Base-by-base conservation (phyloP, 2,888 invertebrate species). In the Heliconius sara region DNA sequence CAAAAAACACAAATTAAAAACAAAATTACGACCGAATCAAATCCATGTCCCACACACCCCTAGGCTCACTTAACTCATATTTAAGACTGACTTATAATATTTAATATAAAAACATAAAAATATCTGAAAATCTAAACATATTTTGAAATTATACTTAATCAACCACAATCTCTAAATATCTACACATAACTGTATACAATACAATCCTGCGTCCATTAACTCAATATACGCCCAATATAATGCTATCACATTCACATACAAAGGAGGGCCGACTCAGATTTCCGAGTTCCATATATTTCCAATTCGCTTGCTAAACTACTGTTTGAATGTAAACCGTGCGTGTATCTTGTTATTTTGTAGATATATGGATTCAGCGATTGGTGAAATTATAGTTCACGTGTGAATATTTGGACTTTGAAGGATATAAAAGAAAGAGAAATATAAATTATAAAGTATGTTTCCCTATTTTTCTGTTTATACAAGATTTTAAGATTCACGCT, bases 221-320 rank as follows among this genome's bases (percentile, higher is more conserved):
- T 27, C 74, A 68, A 65, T 78, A 74, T 43, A 73, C 67, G 78
- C 65, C 52, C 43, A 80, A 60, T 72, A 73, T 79, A 81, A 79
- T 80, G 71, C 75, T 75, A 76, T 72, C 68, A 67, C 67, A 76
- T 78, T 52, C 79, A 70, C 25, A 68, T 52, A 81, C 83, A 83
- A 83, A 82, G 80, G 82, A 76, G 74, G 70, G 67, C 75, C 76
- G 83, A 76, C 79, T 83, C 81, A 80, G 81, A 80, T 82, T 81
- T 84, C 83, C 82, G 80, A 79, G 78, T 82, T 79, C 80, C 80
- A 82, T 84, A 82, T 70, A 78, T 83, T 84, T 80, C 81, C 82
- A 81, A 79, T 76, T 80, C 80, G 76, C 79, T 80, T 67, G 80
- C 79, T 83, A 82, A 81, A 79, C 79, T 79, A 75, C 65, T 76